Base-by-base conservation (phyloP, 2,888 invertebrate species). In the Ectemnius cavifrons region DNA sequence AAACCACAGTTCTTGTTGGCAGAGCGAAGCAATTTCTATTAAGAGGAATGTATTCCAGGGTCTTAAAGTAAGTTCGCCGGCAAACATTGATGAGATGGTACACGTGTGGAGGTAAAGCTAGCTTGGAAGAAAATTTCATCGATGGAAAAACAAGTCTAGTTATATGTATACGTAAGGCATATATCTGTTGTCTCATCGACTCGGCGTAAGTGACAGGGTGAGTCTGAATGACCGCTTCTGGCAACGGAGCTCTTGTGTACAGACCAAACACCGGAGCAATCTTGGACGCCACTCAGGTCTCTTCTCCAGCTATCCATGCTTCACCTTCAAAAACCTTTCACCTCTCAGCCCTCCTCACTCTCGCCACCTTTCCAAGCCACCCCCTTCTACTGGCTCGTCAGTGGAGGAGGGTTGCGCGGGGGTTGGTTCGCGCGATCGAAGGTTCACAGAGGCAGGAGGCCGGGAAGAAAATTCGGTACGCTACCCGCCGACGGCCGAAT, bases 231-330 rank as follows among this genome's bases (percentile, higher is more conserved):
- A 65, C 71, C 52, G 59, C 37, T 71, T 52, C 73, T 45, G 65
- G 67, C 37, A 69, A 64, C 60, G 70, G 60, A 60, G 61, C 71
- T 61, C 66, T 70, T 70, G 65, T 71, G 66, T 69, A 56, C 60
- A 46, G 67, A 78, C 67, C 73, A 83, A 81, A 78, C 75, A 75
- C 67, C 20, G 62, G 59, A 63, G 70, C 78, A 78, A 83, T 80
- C 79, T 78, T 68, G 69, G 27, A 56, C 49, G 58, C 14, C 16
- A 52, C 70, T 71, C 62, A 11, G 37, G 0, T 11, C 67, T 73
- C 59, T 60, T 52, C 67, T 60, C 46, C 58, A 2, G 23, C 46
- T 64, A 63, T 61, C 67, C 37, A 14, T 52, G n/a, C 16, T 52
- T 52, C 52, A 16, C 52, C 52, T 16, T 52, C 52, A 52, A 59